A percentile compares a stretch with the other conserved stretches of the same genome.
phyloP scores from a whole-genome alignment of 2,888 invertebrate genomes.

The Stramonita haemastoma region DNA sequence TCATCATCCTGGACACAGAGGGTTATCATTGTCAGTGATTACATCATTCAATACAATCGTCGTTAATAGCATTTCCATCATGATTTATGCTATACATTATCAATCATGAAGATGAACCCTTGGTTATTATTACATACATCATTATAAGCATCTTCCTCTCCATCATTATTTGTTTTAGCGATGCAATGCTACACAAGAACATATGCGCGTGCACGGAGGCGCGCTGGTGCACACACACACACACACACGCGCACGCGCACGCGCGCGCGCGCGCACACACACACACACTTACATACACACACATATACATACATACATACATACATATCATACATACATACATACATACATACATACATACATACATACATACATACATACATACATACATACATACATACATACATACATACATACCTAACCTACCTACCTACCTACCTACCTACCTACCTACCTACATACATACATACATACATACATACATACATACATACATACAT shows the following conservation, averaged over 20 bases:
- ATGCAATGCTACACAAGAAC: neutral
- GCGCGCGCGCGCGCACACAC: neutral
- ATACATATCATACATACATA: neutral
- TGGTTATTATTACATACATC: neutral
- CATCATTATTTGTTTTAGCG: neutral
- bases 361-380: neutral
- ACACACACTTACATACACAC: neutral
- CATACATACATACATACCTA: too few species aligned
- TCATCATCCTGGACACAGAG: neutral
- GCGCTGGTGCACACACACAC: neutral
- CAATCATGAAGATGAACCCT: too few species aligned
- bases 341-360: conserved; percentile 22
- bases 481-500: too few species aligned
- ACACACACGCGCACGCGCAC: conserved; percentile 1
- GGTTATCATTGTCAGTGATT: neutral
- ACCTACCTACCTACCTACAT: too few species aligned
- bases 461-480: too few species aligned
- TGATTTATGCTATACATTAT: neutral
- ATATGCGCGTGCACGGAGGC: neutral
- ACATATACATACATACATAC: neutral
- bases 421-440: too few species aligned
- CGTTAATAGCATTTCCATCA: neutral
- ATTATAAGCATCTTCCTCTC: neutral
- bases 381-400: too few species aligned
- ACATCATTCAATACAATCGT: neutral